These are phyloP conservation scores for Tachina grossa DNA, from an alignment of 2,888 invertebrate species.

Conservation along the genomic window DNA sequence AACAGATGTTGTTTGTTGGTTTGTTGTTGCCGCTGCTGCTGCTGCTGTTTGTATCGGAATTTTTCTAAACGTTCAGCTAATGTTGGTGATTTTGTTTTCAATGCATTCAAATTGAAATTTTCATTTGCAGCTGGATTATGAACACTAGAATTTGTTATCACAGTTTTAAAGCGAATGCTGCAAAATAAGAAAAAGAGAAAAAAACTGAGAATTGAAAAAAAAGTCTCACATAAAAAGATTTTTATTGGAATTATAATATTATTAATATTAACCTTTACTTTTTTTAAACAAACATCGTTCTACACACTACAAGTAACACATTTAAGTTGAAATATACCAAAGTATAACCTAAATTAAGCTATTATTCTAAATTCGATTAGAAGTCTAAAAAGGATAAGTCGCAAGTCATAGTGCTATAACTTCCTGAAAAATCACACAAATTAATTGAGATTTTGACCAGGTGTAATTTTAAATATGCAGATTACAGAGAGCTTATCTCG, in stretches of 20 bases:
- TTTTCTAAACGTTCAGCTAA: conserved; percentile 79
- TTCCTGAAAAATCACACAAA: too few relatives aligned
- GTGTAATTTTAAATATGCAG: too few relatives aligned
- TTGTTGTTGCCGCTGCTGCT: conserved; percentile 73
- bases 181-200: conserved; percentile 22
- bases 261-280: too few relatives aligned
- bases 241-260: conserved; percentile 9
- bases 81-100: conserved; percentile 69
- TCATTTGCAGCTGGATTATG: conserved; percentile 55
- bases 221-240: not conserved
- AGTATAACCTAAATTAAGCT: too few relatives aligned
- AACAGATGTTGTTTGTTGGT: conserved; percentile 48
- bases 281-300: too few relatives aligned
- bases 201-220: conserved; percentile 9
- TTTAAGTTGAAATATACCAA: too few relatives aligned
- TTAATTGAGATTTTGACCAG: too few relatives aligned
- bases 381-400: too few relatives aligned
- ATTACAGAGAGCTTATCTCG: too few relatives aligned
- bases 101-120: conserved; percentile 72
- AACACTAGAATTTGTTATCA: conserved; percentile 47
- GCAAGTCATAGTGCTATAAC: too few relatives aligned
- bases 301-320: too few relatives aligned
- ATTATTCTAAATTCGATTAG: too few relatives aligned
- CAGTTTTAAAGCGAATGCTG: conserved; percentile 51
- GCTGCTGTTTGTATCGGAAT: conserved; percentile 76